Evolutionary conservation across 2,888 invertebrate genomes (phyloP), one percentile per base, ranked within the genome.

Genomic region (Plusia festucae): DNA sequence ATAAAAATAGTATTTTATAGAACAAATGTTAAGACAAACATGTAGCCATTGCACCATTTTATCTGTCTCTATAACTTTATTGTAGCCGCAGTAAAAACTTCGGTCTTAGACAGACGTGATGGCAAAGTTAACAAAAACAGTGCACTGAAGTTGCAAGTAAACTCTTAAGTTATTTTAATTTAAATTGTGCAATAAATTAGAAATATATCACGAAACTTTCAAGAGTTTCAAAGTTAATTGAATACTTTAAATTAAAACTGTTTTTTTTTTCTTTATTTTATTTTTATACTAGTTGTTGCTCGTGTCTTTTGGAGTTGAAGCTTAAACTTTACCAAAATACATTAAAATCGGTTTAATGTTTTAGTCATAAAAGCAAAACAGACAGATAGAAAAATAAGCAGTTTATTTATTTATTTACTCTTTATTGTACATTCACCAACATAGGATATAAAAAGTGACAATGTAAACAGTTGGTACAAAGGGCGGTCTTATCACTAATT

Each of bases 111-210:
- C 51, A 55, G 53, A 22, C 22, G 34, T 60, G 57, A 72, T 72
- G 68, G 46, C 70, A 60, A 78, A 72, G 66, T 79, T 79, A 56
- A 57, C 65, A 67, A 79, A 75, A 76, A 71, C 66, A 75, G 46
- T 52, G 51, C 63, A 75, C 53, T 27, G 27, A 20, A 57, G 57
- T 56, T 68, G 27, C 16, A 13, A 56, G 61, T 51, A 32, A 64
- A 79, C 60, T 65, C 64, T 65, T 22, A 52, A 56, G 53, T 57
- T 57, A 65, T 68, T 65, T 66, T 53, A 59, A 59, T 68, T 63
- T 32, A 18, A 61, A 60, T 65, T 53, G 40, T 44, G 53, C 55
- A 27, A 54, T 73, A 64, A 66, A 68, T 60, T 22, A 34, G 62
- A 65, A 63, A 56, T 20, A 53, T 24, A 20, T 51, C 54, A 8